phyloP scores from a whole-genome alignment of 2,113 vertebrate genomes.

The Leucopternis melanops region DNA sequence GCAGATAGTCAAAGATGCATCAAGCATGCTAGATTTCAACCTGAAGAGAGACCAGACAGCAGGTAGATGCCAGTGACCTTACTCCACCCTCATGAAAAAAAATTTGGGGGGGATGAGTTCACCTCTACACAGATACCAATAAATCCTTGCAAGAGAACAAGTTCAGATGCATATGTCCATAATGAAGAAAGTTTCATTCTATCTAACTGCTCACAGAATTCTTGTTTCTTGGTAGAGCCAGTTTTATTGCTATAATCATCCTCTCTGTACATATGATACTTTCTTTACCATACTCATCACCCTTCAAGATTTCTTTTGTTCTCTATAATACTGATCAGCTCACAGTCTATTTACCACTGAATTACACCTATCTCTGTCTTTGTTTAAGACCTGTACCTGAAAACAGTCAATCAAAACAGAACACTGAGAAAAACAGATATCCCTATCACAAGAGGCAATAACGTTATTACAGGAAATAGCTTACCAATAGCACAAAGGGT shows the following conservation, averaged over 20 bases:
- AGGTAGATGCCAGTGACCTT: neutral
- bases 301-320: neutral
- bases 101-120: neutral
- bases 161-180: neutral
- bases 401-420: neutral
- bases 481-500: slow-evolving; percentile 11
- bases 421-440: neutral
- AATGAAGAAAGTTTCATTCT: neutral
- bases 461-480: neutral
- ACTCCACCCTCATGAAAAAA: neutral
- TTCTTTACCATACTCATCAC: neutral
- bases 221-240: neutral
- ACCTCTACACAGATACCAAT: neutral
- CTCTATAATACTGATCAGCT: neutral
- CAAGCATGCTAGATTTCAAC: neutral
- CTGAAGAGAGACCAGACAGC: neutral
- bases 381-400: neutral
- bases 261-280: neutral
- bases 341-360: neutral
- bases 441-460: neutral
- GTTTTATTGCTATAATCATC: neutral
- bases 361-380: neutral
- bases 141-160: neutral
- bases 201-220: neutral
- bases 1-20: neutral